phyloP scores from a whole-genome alignment of 2,113 vertebrate genomes.

The Dascyllus trimaculatus region DNA sequence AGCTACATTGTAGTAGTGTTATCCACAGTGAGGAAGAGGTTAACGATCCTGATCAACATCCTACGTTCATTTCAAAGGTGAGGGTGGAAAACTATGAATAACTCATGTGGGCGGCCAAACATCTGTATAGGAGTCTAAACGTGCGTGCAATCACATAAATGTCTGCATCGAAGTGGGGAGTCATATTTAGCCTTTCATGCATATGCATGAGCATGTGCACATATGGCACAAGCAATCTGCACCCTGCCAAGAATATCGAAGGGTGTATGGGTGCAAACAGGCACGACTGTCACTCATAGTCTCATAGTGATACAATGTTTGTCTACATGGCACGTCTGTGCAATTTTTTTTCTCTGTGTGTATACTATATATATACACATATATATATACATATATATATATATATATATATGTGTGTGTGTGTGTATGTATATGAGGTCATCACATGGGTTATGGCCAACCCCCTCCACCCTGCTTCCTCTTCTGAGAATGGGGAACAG shows the following conservation, averaged over 20 bases:
- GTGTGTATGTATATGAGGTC: slow-evolving; percentile 4
- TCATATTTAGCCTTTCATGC: slow-evolving; percentile 17
- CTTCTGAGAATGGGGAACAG: slow-evolving; percentile 47
- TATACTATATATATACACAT: background rate
- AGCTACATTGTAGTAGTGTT: too few relatives aligned
- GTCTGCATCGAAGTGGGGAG: background rate
- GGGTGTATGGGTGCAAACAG: slow-evolving; percentile 30
- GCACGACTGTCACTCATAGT: slow-evolving; percentile 44
- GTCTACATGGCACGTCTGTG: slow-evolving; percentile 12
- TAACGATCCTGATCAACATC: slow-evolving; percentile 4
- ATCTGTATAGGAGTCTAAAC: slow-evolving; percentile 18
- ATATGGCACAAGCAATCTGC: slow-evolving; percentile 18
- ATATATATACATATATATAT: too few relatives aligned
- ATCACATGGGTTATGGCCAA: background rate
- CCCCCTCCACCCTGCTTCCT: slow-evolving; percentile 29
- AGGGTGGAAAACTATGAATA: slow-evolving; percentile 10
- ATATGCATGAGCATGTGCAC: slow-evolving; percentile 25
- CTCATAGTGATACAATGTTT: slow-evolving; percentile 36
- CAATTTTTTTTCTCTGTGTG: slow-evolving; percentile 1
- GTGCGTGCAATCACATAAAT: background rate
- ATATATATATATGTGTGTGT: too few relatives aligned
- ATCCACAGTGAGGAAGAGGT: too few relatives aligned
- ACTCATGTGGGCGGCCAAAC: slow-evolving; percentile 15
- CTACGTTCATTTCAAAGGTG: slow-evolving; percentile 13
- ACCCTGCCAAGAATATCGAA: slow-evolving; percentile 26